Evolutionary conservation across 2,888 invertebrate species (phyloP).

Genomic region (Pheosia tremula): DNA sequence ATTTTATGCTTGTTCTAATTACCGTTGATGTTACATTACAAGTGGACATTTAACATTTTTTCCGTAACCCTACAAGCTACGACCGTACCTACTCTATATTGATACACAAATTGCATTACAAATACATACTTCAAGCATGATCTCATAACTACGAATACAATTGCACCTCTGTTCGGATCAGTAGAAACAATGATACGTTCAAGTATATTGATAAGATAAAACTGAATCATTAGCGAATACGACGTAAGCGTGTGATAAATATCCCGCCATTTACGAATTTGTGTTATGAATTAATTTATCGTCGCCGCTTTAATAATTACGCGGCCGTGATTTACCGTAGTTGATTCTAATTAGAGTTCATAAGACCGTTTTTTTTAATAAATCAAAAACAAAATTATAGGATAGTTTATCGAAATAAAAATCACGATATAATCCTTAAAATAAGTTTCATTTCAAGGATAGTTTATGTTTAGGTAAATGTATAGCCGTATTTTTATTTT

Average conservation of each 20-base stretch:
- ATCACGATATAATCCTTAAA: no score
- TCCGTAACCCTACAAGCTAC: no score
- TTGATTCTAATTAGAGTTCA: neutral
- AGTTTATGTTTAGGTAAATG: no score
- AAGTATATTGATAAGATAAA: conserved; percentile 36
- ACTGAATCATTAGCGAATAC: conserved; percentile 13
- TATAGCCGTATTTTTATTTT: no score
- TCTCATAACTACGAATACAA: conserved; percentile 19
- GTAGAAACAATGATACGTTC: conserved; percentile 32
- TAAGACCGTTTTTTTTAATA: neutral
- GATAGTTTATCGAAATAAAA: no score
- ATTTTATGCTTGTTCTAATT: no score
- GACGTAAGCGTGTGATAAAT: conserved; percentile 9
- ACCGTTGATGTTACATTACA: no score
- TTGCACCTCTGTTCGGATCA: conserved; percentile 16
- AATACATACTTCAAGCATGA: conserved; percentile 11
- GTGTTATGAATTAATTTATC: neutral
- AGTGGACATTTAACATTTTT: no score
- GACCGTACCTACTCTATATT: no score
- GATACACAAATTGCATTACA: neutral
- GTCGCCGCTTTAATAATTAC: neutral
- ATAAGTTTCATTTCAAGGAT: no score
- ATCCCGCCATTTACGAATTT: neutral
- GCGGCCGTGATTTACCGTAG: neutral
- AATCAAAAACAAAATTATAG: no score